Evolutionary conservation across 2,113 vertebrate species (phyloP), one percentile per base, ranked within the genome.

Genomic region (Gopherus evgoodei): DNA sequence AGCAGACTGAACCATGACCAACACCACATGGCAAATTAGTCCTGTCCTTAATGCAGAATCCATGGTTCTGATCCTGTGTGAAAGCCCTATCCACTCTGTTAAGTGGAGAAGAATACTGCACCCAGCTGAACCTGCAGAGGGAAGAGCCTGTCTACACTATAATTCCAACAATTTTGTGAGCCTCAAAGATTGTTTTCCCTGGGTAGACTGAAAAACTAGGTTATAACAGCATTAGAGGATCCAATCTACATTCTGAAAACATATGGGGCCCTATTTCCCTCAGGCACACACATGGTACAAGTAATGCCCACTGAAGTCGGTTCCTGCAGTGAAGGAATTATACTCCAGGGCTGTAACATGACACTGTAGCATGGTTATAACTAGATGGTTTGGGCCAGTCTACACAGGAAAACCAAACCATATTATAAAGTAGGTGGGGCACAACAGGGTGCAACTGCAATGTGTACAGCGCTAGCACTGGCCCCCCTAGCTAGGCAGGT

Each of bases 11-110:
- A 75, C 22, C n/a, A 42, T 24, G 69, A 19, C 69, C n/a, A 42
- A 75, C 21, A 24, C n/a, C 17, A 24, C 21, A 8, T 38, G 35
- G 21, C 38, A 12, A 22, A 75, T 75, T 44, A 75, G 72, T 42
- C 2, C 85, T 52, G 78, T n/a, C 59, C 22, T 16, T 2, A 81
- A 83, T 38, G 72, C 82, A 84, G 81, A 42, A 24, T 59, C 80
- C 0, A 0, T 16, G 72, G 38, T 50, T 81, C 88, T 0, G 10
- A 88, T 83, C 10, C 49, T 42, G 85, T 2, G 2, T 0, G 2
- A 59, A 81, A 84, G 72, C 25, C 38, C 59, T 72, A 53, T 2
- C 47, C 6, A 0, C 8, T 21, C 29, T 0, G 13, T 10, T 1
- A 38, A 38, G n/a, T 0, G 14, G 35, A 81, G 44, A 0, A 22